Percentiles rank a stretch among this genome's conserved stretches.
Conservation (phyloP, 64 coral and sea anemone genomes). For the Trachythela sp. region DNA sequence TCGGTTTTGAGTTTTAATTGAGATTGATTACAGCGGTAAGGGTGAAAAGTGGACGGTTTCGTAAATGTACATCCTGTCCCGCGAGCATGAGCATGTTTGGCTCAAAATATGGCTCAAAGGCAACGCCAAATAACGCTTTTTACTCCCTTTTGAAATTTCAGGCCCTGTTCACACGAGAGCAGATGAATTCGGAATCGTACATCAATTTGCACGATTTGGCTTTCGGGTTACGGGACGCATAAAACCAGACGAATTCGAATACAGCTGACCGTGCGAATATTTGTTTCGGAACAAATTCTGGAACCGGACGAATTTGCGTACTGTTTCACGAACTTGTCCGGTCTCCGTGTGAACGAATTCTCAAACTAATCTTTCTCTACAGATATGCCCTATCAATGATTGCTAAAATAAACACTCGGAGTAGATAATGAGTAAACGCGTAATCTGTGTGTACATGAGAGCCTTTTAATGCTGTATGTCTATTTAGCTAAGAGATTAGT, state of each 20-base stretch:
- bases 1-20: conserved; percentile 9
- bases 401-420: background rate
- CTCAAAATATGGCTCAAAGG: too few relatives aligned
- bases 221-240: too few relatives aligned
- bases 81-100: background rate
- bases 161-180: too few relatives aligned
- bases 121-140: background rate
- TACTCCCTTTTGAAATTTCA: background rate
- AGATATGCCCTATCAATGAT: background rate
- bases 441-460: background rate
- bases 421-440: background rate
- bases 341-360: too few relatives aligned
- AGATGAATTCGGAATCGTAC: too few relatives aligned
- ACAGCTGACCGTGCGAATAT: too few relatives aligned
- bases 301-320: too few relatives aligned
- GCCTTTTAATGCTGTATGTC: background rate
- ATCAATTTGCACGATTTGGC: too few relatives aligned
- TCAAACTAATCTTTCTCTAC: background rate
- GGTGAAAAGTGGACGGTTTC: background rate
- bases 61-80: background rate
- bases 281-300: too few relatives aligned
- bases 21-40: background rate
- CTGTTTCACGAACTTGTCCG: too few relatives aligned
- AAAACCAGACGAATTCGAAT: too few relatives aligned
- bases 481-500: background rate